Evolutionary conservation across 2,797 vertebrate species (phyloP).

Genomic region (Crotalus adamanteus): DNA sequence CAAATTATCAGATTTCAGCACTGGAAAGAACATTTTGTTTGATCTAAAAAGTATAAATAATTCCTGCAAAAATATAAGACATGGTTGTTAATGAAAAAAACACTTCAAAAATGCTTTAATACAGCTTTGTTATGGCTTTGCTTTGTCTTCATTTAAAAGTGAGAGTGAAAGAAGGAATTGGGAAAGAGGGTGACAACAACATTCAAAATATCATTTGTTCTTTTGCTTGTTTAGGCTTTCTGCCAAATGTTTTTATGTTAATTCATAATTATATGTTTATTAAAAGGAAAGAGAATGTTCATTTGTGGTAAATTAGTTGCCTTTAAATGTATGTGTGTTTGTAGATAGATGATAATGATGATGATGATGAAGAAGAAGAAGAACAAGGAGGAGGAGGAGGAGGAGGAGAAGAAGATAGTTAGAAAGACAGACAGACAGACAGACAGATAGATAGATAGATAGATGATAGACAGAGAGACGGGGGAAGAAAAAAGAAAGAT

Average conservation of each 20-base stretch:
- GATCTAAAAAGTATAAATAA: constrained; percentile 50
- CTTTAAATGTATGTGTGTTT: not conserved
- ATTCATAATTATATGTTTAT: constrained; percentile 5
- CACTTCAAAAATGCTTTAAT: constrained; percentile 49
- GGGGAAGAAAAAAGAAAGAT: too few species aligned
- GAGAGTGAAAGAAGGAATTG: not conserved
- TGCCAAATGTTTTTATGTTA: constrained; percentile 30
- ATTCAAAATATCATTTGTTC: constrained; percentile 26
- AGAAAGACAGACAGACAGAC: too few species aligned
- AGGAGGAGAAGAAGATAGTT: too few species aligned
- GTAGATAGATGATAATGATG: too few species aligned
- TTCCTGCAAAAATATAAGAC: constrained; percentile 40
- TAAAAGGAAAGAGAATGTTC: not conserved
- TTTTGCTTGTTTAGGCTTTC: constrained; percentile 10
- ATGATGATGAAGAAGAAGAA: too few species aligned
- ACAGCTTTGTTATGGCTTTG: constrained; percentile 34
- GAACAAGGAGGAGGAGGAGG: too few species aligned
- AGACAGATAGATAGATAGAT: too few species aligned
- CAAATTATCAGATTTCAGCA: constrained; percentile 59
- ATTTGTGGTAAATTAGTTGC: not conserved
- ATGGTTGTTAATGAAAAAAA: constrained; percentile 57
- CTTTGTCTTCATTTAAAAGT: constrained; percentile 38
- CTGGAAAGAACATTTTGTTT: constrained; percentile 54
- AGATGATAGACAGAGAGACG: too few species aligned
- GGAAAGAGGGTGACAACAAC: not conserved